Evolutionary conservation across 2,797 vertebrate species (phyloP), one percentile per base, ranked within the genome.

Genomic region (Coregonus suidteri): DNA sequence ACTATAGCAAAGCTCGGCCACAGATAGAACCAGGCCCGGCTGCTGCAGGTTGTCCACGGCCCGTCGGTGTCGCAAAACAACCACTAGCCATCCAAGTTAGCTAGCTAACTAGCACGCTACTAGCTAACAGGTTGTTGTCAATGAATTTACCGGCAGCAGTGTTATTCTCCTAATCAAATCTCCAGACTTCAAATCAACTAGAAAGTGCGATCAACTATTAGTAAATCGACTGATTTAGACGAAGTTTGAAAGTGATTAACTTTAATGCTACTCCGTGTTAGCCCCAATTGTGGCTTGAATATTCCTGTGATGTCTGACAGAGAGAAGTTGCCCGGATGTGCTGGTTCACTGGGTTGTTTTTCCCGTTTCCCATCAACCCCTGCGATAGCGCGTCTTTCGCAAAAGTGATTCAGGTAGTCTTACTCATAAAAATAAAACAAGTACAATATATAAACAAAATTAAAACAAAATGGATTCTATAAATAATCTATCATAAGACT

Each of bases 281-380:
- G 51, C 53, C 47, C 41, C 20, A 62, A 77, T 7, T 67, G 74
- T 53, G 30, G 30, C 41, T 75, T 34, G 65, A 86, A 83, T 87
- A 93, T 92, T 93, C 93, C 90, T 91, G 78, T 88, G 87, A 93
- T 89, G 93, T 93, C 92, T 90, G 91, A 93, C 89, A 94, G 59
- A 64, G 94, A 90, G 91, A 91, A 89, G 87, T 86, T 83, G 76
- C 91, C 94, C 93, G 92, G 93, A 95, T 92, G 87, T 93, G 83
- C 41, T 47, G 41, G 41, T 13, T 47, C 41, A 13, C 9, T 37
- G 74, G 31, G 18, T 79, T 34, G 47, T 73, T 77, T 30, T 34
- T 64, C 31, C 78, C 77, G 62, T 71, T 30, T 71, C 78, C 73
- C 78, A 75, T n/a, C 68, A 72, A 18, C 25, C 78, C 15, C 20